Evolutionary conservation across 1,140 invertebrate genomes (phyloP), one percentile per base, ranked within the genome.

Genomic region (Aphelenchoides besseyi): DNA sequence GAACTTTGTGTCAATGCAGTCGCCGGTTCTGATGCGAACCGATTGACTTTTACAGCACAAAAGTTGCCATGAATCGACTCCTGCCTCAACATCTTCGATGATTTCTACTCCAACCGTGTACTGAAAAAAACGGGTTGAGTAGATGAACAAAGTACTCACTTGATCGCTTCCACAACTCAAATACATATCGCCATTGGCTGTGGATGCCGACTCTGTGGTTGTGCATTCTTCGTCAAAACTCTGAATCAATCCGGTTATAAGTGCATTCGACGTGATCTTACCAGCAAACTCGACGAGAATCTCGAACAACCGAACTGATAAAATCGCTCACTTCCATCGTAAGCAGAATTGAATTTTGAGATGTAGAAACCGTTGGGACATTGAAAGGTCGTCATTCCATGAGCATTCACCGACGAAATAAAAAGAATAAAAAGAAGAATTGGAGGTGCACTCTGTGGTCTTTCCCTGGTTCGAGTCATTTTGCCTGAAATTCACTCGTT

Each of bases 41-140:
- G 68, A 66, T 2, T 71, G 63, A 48, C 80, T 82, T 36, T 67
- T 48, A 53, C 78, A 79, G 29, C 78, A 79, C 26, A 79, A 66
- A 32, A 79, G 36, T 66, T 79, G 78, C 78, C 78, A 79, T 9
- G 72, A 83, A 62, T 77, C 72, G 12, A 67, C 71, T 26, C 66
- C 52, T 12, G 69, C 57, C 0, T 26, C 37, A 0, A 70, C 72
- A 37, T 70, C 61, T 48, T 82, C 78, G 0, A 83, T 70, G n/a
- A 79, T 79, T 48, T 82, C 79, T 18, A 82, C 53, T 35, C 78
- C 78, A 9, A 78, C 80, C 3, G 80, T 79, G 48, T 79, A 79
- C 67, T 79, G 41, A 35, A 81, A 77, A 68, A n/a, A 30, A 12
- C 18, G 2, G n/a, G 5, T 54, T 18, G 1, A 2, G 8, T 2